Evolutionary conservation across 2,888 invertebrate species (phyloP).

Genomic region (Meta bourneti): DNA sequence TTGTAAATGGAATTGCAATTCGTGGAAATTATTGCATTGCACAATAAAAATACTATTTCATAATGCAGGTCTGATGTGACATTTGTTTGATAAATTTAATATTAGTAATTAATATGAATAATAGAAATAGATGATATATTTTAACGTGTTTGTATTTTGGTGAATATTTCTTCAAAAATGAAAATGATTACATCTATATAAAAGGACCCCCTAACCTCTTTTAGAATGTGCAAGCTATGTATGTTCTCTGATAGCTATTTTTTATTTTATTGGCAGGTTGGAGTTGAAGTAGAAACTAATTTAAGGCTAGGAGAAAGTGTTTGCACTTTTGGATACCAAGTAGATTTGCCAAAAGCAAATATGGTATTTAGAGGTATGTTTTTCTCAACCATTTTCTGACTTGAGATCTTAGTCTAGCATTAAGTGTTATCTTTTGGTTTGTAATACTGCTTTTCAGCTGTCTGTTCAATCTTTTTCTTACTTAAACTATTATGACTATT

Average conservation of each 20-base stretch:
- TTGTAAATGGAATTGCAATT: background rate
- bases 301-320: conserved; percentile 93
- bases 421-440: background rate
- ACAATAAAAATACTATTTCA: background rate
- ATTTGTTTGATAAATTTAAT: background rate
- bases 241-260: background rate
- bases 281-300: conserved; percentile 96
- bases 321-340: conserved; percentile 95
- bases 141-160: no score
- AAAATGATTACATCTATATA: no score
- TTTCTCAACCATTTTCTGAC: no score
- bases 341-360: conserved; percentile 95
- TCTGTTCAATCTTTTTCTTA: background rate
- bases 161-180: no score
- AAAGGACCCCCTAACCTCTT: no score
- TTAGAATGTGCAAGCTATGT: no score
- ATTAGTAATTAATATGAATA: no score
- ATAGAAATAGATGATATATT: no score
- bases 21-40: no score
- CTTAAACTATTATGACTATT: background rate
- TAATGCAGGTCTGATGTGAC: background rate
- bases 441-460: background rate
- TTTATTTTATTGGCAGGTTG: conserved; percentile 84
- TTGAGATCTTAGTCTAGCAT: background rate
- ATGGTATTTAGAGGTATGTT: conserved; percentile 92